A percentile compares a stretch with the other conserved stretches of the same genome.
Evolutionary conservation across 2,113 vertebrate species (phyloP).

Genomic region (Carassius carassius): DNA sequence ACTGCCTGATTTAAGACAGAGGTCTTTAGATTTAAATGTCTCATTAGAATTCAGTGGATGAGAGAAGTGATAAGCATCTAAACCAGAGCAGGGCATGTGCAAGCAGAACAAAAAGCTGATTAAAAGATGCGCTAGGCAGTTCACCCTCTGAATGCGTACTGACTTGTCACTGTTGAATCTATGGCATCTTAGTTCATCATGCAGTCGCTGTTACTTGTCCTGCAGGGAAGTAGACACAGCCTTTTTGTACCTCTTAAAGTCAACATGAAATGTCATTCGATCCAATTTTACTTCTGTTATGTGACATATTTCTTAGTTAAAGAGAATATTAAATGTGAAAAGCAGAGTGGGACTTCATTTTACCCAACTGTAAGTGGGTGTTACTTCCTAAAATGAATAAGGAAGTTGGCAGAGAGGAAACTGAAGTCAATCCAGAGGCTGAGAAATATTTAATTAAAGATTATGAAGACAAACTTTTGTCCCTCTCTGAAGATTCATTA

Average conservation of each 20-base stretch:
- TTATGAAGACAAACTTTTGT: not conserved
- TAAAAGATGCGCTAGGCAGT: slow-evolving; percentile 51
- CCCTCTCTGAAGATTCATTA: not conserved
- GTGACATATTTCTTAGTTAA: not conserved
- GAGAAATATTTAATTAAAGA: not conserved
- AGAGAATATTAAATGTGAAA: not conserved
- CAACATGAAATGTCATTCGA: not conserved
- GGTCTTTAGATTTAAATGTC: slow-evolving; percentile 57
- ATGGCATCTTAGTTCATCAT: slow-evolving; percentile 62
- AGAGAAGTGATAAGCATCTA: slow-evolving; percentile 58
- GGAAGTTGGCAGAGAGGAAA: not conserved
- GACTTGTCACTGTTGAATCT: slow-evolving; percentile 67
- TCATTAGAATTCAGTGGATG: slow-evolving; percentile 56
- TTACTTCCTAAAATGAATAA: not conserved
- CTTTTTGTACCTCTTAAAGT: slow-evolving; percentile 1
- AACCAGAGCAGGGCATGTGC: slow-evolving; percentile 75
- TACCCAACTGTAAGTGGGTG: not conserved
- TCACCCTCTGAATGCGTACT: slow-evolving; percentile 52
- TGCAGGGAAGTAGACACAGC: not conserved
- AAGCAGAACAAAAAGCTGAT: slow-evolving; percentile 65
- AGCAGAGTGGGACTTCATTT: not conserved
- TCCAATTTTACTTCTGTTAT: not conserved
- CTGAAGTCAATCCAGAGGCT: not conserved
- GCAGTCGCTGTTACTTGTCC: not conserved
- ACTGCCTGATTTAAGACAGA: slow-evolving; percentile 46